Conservation (phyloP, 2,797 vertebrate genomes). For the Ctenosaura bakeri region DNA sequence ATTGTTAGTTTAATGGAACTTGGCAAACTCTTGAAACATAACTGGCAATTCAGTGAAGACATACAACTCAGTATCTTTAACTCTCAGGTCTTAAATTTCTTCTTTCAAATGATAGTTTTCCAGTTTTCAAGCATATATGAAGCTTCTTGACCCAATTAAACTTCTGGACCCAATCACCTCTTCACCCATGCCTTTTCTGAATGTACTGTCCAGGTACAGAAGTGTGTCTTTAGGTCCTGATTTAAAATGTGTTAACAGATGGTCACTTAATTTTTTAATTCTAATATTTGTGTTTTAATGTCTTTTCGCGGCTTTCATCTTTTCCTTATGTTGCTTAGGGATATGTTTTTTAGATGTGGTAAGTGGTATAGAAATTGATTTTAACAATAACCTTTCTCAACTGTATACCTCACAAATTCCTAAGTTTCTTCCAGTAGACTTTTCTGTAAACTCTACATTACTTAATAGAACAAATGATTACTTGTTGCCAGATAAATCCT, state of each 20-base stretch:
- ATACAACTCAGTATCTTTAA: background rate
- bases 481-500: background rate
- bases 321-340: background rate
- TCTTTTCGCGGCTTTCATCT: background rate
- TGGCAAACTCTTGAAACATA: background rate
- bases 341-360: background rate
- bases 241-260: background rate
- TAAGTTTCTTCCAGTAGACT: background rate
- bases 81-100: background rate
- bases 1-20: background rate
- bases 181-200: background rate
- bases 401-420: background rate
- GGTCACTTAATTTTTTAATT: background rate
- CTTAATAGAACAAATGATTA: background rate
- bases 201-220: background rate
- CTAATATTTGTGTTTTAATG: background rate
- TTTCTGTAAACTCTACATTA: background rate
- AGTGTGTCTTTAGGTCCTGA: background rate
- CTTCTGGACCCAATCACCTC: background rate
- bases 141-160: background rate
- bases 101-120: background rate
- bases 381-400: background rate
- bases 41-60: background rate
- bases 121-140: background rate
- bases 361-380: background rate